These are phyloP conservation scores for Eumerus sabulonum DNA, from an alignment of 2,888 invertebrate genomes.

Conservation along the genomic window DNA sequence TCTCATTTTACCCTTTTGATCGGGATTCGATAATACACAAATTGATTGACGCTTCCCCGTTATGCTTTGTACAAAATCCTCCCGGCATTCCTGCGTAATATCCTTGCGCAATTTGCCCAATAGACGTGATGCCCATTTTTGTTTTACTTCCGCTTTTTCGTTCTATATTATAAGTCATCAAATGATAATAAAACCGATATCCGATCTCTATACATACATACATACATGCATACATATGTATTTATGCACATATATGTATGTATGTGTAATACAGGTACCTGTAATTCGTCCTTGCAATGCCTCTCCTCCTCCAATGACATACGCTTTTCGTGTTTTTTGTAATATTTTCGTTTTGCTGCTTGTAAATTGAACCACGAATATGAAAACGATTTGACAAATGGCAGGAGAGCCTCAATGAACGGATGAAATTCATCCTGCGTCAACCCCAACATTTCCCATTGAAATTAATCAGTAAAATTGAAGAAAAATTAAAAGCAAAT, in stretches of 20 bases:
- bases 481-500: slow-evolving; percentile 20
- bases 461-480: slow-evolving; percentile 32
- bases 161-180: no score
- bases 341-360: slow-evolving; percentile 99
- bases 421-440: slow-evolving; percentile 99
- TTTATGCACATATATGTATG: slow-evolving; percentile 8
- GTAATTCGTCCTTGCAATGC: slow-evolving; percentile 98
- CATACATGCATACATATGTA: no score
- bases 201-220: background rate
- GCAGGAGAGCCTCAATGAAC: slow-evolving; percentile 99
- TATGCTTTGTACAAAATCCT: slow-evolving; percentile 98
- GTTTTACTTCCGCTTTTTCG: slow-evolving; percentile 99
- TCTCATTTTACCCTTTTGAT: slow-evolving; percentile 99
- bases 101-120: slow-evolving; percentile 98
- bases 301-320: slow-evolving; percentile 99
- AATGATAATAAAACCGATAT: slow-evolving; percentile 21
- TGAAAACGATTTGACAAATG: slow-evolving; percentile 99
- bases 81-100: slow-evolving; percentile 98
- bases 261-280: no score
- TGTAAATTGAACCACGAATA: slow-evolving; percentile 99
- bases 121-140: slow-evolving; percentile 99
- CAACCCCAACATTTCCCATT: slow-evolving; percentile 12
- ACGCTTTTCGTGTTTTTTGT: slow-evolving; percentile 99
- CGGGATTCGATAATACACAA: slow-evolving; percentile 99
- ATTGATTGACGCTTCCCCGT: slow-evolving; percentile 98